Evolutionary conservation across 2,888 invertebrate species (phyloP).

Genomic region (Lithophane ornitopus): DNA sequence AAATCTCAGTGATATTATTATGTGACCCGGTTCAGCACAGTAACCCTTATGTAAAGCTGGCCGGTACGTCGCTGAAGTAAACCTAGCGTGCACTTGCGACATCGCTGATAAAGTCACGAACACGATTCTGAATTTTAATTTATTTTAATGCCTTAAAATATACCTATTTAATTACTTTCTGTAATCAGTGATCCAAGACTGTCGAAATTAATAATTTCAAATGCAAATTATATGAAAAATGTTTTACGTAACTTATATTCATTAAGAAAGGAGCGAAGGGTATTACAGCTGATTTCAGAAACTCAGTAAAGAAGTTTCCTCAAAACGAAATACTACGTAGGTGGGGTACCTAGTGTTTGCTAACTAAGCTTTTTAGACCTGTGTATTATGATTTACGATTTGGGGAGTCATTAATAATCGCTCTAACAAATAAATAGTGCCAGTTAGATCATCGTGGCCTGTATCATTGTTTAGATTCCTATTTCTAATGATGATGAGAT

Average conservation of each 20-base stretch:
- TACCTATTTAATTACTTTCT: conserved; percentile 36
- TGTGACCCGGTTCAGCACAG: conserved; percentile 64
- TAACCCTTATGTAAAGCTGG: conserved; percentile 65
- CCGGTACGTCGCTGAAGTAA: conserved; percentile 54
- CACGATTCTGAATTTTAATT: conserved; percentile 54
- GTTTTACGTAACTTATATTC: neutral
- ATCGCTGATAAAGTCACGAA: conserved; percentile 62
- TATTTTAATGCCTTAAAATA: conserved; percentile 38
- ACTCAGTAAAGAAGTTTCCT: neutral
- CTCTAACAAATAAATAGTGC: neutral
- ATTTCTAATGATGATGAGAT: conserved; percentile 4
- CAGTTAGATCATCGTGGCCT: neutral
- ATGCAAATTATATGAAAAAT: neutral
- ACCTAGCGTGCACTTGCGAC: conserved; percentile 57
- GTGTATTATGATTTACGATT: neutral
- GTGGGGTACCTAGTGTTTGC: neutral
- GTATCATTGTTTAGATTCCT: neutral
- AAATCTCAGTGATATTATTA: conserved; percentile 63
- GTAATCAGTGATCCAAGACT: conserved; percentile 23
- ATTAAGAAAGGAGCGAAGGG: neutral
- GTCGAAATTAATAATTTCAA: conserved; percentile 12
- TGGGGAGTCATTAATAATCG: neutral
- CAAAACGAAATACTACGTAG: neutral
- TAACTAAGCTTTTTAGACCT: neutral
- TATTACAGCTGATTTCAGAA: neutral